Conservation (phyloP, 2,797 vertebrate species). For the Intellagama lesueurii region DNA sequence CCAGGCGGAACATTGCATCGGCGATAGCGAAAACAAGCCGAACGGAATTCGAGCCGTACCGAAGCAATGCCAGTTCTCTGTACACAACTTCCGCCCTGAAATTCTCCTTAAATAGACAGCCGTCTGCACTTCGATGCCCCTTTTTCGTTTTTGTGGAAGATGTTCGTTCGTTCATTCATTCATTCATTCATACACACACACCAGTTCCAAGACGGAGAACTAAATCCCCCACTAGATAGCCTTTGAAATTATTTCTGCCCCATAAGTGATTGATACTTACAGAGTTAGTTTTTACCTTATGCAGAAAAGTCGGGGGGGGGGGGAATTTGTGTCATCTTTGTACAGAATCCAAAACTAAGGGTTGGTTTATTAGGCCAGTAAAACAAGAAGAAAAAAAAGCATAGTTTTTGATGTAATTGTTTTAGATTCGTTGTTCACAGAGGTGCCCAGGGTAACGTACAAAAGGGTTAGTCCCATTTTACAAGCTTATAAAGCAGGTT, state of each 20-base stretch:
- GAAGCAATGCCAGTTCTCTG: not conserved
- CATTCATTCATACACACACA: too few relatives aligned
- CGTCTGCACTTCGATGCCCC: too few relatives aligned
- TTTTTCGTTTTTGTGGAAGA: not conserved
- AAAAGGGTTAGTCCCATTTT: not conserved
- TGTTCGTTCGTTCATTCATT: not conserved
- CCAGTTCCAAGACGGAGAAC: not conserved
- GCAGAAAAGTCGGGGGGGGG: too few relatives aligned
- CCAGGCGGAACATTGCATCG: conserved; percentile 50
- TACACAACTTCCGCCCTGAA: not conserved
- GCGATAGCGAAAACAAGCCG: conserved; percentile 16
- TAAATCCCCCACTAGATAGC: too few relatives aligned
- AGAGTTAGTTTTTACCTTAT: too few relatives aligned
- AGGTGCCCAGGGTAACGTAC: not conserved
- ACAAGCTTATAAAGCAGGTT: not conserved
- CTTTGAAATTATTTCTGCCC: not conserved
- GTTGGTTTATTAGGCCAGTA: too few relatives aligned
- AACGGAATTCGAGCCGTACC: conserved; percentile 7
- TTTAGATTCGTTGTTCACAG: not conserved
- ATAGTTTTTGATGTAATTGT: too few relatives aligned
- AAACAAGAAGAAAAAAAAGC: too few relatives aligned
- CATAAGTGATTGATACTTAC: not conserved
- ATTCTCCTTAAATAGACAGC: too few relatives aligned
- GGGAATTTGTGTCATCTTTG: too few relatives aligned
- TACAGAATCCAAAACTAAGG: too few relatives aligned